phyloP scores from a whole-genome alignment of 2,888 invertebrate genomes.

The Pecten maximus region DNA sequence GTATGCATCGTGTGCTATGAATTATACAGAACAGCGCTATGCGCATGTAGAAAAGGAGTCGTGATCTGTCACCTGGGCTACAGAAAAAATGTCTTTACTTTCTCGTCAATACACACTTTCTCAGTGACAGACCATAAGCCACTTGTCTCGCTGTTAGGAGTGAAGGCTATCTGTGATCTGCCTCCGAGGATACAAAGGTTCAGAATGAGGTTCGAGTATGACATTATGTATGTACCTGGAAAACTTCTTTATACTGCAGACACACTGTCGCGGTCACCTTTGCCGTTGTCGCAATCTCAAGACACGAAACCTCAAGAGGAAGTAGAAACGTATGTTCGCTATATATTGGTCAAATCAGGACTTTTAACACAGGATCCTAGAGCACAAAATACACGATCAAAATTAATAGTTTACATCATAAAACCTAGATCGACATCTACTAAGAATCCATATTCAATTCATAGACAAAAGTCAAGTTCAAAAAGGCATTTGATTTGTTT shows the following conservation, averaged over 20 bases:
- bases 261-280: conserved; percentile 65
- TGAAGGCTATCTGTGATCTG: conserved; percentile 77
- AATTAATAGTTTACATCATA: too few species aligned
- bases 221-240: conserved; percentile 72
- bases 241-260: conserved; percentile 74
- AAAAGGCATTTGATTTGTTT: too few species aligned
- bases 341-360: too few species aligned
- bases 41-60: not conserved
- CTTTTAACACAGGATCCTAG: too few species aligned
- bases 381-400: too few species aligned
- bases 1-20: not conserved
- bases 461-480: too few species aligned
- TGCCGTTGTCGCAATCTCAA: not conserved
- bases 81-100: conserved; percentile 44
- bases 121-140: conserved; percentile 82
- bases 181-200: conserved; percentile 77
- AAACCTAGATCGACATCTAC: too few species aligned
- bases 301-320: conserved; percentile 49
- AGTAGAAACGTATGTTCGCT: conserved; percentile 46
- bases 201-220: conserved; percentile 71
- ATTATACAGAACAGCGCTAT: too few species aligned
- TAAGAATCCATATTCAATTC: too few species aligned
- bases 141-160: conserved; percentile 75
- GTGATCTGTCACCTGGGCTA: conserved; percentile 41
- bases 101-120: too few species aligned